Conservation (phyloP, 2,113 vertebrate species). For the Pelusios castaneus region DNA sequence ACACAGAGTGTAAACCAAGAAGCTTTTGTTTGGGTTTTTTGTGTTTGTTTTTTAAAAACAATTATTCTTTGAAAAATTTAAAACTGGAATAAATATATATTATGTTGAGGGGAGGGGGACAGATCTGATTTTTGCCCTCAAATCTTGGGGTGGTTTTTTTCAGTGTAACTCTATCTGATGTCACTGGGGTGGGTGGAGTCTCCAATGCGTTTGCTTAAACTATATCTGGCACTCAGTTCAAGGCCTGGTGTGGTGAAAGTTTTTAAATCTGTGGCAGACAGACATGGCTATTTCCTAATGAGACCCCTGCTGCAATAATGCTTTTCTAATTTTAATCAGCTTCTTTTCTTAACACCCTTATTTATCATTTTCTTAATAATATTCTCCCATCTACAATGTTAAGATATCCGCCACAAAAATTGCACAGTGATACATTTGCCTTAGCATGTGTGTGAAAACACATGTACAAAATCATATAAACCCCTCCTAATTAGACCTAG, state of each 20-base stretch:
- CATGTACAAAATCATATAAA: slow-evolving; percentile 47
- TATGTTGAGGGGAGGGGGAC: slow-evolving; percentile 42
- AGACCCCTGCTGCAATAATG: slow-evolving; percentile 64
- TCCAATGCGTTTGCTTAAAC: slow-evolving; percentile 56
- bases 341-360: slow-evolving; percentile 67
- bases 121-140: neutral
- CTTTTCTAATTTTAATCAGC: slow-evolving; percentile 63
- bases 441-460: slow-evolving; percentile 53
- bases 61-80: neutral
- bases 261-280: slow-evolving; percentile 71
- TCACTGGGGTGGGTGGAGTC: slow-evolving; percentile 75
- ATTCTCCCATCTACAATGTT: slow-evolving; percentile 44
- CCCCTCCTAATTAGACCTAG: slow-evolving; percentile 37
- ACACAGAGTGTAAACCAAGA: neutral
- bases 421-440: neutral
- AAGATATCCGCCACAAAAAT: neutral
- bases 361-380: slow-evolving; percentile 56
- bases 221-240: slow-evolving; percentile 67
- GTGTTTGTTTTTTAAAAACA: slow-evolving; percentile 2
- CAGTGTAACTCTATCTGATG: slow-evolving; percentile 72
- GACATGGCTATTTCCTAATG: slow-evolving; percentile 67
- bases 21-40: neutral
- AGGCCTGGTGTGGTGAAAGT: slow-evolving; percentile 71
- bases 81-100: slow-evolving; percentile 16
- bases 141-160: slow-evolving; percentile 60